A percentile compares a stretch with the other conserved stretches of the same genome.
These are phyloP conservation scores for Oncorhynchus masou DNA, from an alignment of 2,113 vertebrate genomes.

Conservation along the genomic window DNA sequence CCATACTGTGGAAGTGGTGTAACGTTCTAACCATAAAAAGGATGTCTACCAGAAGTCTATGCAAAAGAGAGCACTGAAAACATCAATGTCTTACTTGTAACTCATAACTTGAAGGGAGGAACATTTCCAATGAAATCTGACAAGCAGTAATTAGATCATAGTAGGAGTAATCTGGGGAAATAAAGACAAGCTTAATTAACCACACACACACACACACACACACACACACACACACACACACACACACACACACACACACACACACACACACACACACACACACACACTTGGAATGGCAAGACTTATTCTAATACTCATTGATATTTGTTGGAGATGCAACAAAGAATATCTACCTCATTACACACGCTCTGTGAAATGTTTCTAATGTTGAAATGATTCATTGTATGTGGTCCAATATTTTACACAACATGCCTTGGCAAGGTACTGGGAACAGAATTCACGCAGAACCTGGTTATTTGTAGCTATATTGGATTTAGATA, in stretches of 20 bases:
- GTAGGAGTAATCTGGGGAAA: constrained; percentile 6
- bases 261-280: not conserved
- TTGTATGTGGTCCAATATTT: not conserved
- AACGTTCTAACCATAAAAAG: not conserved
- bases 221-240: not conserved
- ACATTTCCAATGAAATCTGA: constrained; percentile 17
- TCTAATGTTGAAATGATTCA: not conserved
- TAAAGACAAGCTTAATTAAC: constrained; percentile 28
- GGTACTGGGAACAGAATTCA: not conserved
- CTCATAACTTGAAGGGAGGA: not conserved
- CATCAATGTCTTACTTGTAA: not conserved
- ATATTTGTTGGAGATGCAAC: constrained; percentile 4
- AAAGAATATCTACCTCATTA: constrained; percentile 32
- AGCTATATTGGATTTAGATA: not conserved
- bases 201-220: constrained; percentile 6
- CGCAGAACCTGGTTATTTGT: not conserved
- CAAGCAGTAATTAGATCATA: constrained; percentile 23
- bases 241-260: not conserved
- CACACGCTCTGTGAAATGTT: not conserved
- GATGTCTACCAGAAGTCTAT: not conserved
- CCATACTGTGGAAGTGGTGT: too few relatives aligned
- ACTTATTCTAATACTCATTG: not conserved
- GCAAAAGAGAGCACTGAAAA: not conserved
- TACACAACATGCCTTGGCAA: not conserved
- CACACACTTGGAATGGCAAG: not conserved